Conservation (phyloP, 2,888 invertebrate genomes). For the Embidobia sp. region DNA sequence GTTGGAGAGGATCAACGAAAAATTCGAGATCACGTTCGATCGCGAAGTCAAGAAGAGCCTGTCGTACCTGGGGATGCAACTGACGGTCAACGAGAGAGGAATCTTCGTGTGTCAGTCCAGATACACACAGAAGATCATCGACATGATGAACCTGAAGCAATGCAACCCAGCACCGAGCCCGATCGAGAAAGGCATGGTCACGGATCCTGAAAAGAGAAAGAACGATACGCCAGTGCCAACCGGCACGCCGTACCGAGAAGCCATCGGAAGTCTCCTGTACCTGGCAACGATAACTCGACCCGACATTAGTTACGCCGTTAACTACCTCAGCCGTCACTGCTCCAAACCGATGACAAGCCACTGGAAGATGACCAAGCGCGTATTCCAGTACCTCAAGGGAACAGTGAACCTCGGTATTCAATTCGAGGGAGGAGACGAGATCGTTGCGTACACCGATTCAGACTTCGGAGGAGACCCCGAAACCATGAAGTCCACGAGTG, state of each 20-base stretch:
- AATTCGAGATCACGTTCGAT: not conserved
- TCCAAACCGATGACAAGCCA: not conserved
- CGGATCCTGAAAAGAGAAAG: not conserved
- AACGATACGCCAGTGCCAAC: not conserved
- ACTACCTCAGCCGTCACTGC: not conserved
- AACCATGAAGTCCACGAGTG: not conserved
- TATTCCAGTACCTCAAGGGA: not conserved
- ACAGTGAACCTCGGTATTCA: not conserved
- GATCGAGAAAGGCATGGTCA: not conserved
- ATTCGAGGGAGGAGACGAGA: not conserved
- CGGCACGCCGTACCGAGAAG: conserved; percentile 45
- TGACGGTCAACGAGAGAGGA: conserved; percentile 26
- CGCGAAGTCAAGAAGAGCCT: not conserved
- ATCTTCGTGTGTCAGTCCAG: conserved; percentile 34
- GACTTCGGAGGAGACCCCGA: not conserved
- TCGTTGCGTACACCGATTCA: not conserved
- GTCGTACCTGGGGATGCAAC: not conserved
- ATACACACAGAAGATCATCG: conserved; percentile 55
- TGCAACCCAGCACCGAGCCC: not conserved
- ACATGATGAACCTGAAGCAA: conserved; percentile 18
- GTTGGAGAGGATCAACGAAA: not conserved
- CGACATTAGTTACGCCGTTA: not conserved
- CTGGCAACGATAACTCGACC: not conserved
- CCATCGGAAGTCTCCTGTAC: not conserved
- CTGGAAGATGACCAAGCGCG: not conserved